Base-by-base conservation (phyloP, 2,888 invertebrate genomes). In the Eugnorisma glareosa region DNA sequence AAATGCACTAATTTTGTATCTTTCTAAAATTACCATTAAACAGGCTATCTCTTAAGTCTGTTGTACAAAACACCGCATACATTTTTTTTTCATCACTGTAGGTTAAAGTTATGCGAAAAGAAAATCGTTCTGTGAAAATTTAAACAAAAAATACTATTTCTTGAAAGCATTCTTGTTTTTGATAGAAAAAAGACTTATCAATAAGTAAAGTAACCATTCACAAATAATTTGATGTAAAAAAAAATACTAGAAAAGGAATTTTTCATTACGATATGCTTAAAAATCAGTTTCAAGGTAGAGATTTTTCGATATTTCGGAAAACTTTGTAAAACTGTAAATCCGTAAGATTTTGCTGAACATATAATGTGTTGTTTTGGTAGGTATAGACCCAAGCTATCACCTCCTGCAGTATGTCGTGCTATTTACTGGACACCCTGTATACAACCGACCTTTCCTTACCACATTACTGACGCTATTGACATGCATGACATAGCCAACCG, bases 11-110 rank as follows among this genome's bases (percentile, higher is more conserved):
- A 45, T 61, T 61, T 70, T 72, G 37, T 64, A 64, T 51, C 40
- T 72, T 51, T 43, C 54, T 31, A 31, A 67, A 73, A 67, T 67
- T 43, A 67, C 57, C 43, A 66, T 67, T 73, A 57, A 67, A 67
- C 54, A 67, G n/a, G 54, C 54, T 45, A 57, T 67, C 13, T 73
- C 43, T 67, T 35, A 59, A 67, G 45, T 67, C 21, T 73, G 45
- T 59, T 73, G 73, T 67, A 67, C 67, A 73, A 45, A 73, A 57
- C 45, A 57, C 35, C 67, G 59, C 57, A 73, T 45, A 45, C 21
- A 15, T 70, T 40, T 43, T 67, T 72, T 64, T 64, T 64, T 71
- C 68, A 54, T 21, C 68, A 54, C 37, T 54, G 21, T 54, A 40
- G 37, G 54, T 40, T 54, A 54, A 54, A 48, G 3, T 48, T 72